Evolutionary conservation across 2,113 vertebrate species (phyloP), one percentile per base, ranked within the genome.

Genomic region (Hiodon tergisus): DNA sequence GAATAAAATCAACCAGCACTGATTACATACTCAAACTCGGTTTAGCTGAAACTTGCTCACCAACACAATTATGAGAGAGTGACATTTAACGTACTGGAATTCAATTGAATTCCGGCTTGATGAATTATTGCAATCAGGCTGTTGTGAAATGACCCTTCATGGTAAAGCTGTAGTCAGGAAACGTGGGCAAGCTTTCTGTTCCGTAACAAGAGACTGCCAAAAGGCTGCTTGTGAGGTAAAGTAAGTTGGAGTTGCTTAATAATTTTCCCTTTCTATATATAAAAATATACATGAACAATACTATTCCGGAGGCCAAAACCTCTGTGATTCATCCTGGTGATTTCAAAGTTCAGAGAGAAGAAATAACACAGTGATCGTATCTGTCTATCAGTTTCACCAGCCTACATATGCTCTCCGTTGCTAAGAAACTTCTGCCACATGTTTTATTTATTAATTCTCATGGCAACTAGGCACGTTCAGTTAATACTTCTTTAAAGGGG

Each of bases 401-500:
- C 70, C 70, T 71, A 71, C 70, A 71, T 57, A 71, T 13, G 16
- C 31, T n/a, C 55, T 5, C 57, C 47, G 70, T 71, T 71, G 70
- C 70, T 57, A 71, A 55, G 70, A 71, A 71, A 71, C 70, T 71
- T 71, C 57, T 60, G 31, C 2, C 31, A 60, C 70, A 59, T 71
- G 70, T 71, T 71, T 71, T 71, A 71, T 71, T 71, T 71, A 71
- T 71, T 48, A 5, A 46, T 60, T 71, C 70, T 57, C 70, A 71
- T 71, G 13, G 55, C 70, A 71, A n/a, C 55, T 48, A 71, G 58
- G 57, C 55, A 60, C 60, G 46, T 71, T 59, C 57, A 71, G 60
- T 71, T 71, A 71, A 60, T 71, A 55, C 70, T 31, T 31, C 31
- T 31, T 31, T 31, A 31, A 31, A 31, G 31, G 31, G 31, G 31